Evolutionary conservation across 2,888 invertebrate species (phyloP).

Genomic region (Cenopis cana): DNA sequence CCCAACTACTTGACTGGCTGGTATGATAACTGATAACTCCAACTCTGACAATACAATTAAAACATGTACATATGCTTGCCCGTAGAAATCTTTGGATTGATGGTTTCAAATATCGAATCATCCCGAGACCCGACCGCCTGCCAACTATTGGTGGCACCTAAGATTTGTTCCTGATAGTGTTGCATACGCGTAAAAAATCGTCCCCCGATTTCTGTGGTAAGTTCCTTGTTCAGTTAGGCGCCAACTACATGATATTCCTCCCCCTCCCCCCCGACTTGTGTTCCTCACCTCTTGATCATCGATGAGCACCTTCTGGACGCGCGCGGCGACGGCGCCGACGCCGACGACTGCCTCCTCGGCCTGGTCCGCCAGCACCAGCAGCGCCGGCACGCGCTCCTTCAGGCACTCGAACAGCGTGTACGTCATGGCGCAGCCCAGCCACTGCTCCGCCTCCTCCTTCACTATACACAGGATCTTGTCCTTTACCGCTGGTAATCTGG

Average conservation of each 20-base stretch:
- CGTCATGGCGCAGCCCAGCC: slow-evolving; percentile 96
- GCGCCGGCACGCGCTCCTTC: slow-evolving; percentile 91
- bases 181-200: no score
- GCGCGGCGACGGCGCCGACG: slow-evolving; percentile 68
- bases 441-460: slow-evolving; percentile 90
- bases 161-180: no score
- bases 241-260: background rate
- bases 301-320: slow-evolving; percentile 84
- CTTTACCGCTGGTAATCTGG: slow-evolving; percentile 89
- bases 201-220: no score
- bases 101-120: no score
- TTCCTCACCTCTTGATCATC: slow-evolving; percentile 70
- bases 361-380: slow-evolving; percentile 90
- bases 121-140: no score
- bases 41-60: no score
- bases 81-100: no score
- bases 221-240: background rate
- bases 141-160: no score
- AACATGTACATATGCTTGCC: no score
- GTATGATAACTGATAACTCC: no score
- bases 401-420: slow-evolving; percentile 96
- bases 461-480: slow-evolving; percentile 87
- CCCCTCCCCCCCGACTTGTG: no score
- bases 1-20: no score
- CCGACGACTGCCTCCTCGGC: slow-evolving; percentile 83